Percentiles rank a stretch among this genome's conserved stretches.
Evolutionary conservation across 2,113 vertebrate genomes (phyloP).

Genomic region (Blennius ocellaris): DNA sequence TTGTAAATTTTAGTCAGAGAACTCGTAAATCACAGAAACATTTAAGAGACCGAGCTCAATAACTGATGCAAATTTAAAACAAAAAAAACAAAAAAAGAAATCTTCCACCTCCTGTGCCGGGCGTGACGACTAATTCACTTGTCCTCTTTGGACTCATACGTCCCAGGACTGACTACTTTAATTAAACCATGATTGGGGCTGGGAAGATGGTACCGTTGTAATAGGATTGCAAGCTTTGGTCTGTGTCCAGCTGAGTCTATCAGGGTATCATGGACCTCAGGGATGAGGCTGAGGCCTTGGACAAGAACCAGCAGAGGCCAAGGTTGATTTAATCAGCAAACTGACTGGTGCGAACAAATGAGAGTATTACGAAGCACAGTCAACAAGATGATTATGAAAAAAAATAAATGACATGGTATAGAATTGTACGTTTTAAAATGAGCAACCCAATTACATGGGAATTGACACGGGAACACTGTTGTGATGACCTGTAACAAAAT

Average conservation of each 20-base stretch:
- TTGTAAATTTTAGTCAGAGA: neutral
- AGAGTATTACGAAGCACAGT: slow-evolving; percentile 22
- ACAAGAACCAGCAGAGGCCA: slow-evolving; percentile 44
- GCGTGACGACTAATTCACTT: slow-evolving; percentile 58
- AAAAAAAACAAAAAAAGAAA: slow-evolving; percentile 44
- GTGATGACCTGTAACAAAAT: neutral
- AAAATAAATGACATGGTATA: neutral
- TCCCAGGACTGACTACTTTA: slow-evolving; percentile 71
- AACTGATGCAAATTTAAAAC: slow-evolving; percentile 48
- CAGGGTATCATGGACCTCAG: slow-evolving; percentile 66
- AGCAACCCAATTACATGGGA: neutral
- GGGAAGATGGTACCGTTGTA: slow-evolving; percentile 68
- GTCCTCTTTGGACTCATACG: slow-evolving; percentile 54
- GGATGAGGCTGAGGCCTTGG: slow-evolving; percentile 59
- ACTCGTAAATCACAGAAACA: slow-evolving; percentile 24
- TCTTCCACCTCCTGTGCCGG: slow-evolving; percentile 49
- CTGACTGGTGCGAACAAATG: slow-evolving; percentile 37
- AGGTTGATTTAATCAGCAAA: slow-evolving; percentile 64
- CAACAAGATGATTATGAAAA: slow-evolving; percentile 24
- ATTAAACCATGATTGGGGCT: slow-evolving; percentile 73
- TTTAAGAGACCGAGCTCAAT: slow-evolving; percentile 37
- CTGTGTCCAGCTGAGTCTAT: slow-evolving; percentile 64
- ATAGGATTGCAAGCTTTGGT: slow-evolving; percentile 78
- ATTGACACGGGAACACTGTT: neutral
- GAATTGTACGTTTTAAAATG: neutral